Percentiles rank a stretch among this genome's conserved stretches.
Evolutionary conservation across 2,113 vertebrate species (phyloP).

Genomic region (Crocuta crocuta): DNA sequence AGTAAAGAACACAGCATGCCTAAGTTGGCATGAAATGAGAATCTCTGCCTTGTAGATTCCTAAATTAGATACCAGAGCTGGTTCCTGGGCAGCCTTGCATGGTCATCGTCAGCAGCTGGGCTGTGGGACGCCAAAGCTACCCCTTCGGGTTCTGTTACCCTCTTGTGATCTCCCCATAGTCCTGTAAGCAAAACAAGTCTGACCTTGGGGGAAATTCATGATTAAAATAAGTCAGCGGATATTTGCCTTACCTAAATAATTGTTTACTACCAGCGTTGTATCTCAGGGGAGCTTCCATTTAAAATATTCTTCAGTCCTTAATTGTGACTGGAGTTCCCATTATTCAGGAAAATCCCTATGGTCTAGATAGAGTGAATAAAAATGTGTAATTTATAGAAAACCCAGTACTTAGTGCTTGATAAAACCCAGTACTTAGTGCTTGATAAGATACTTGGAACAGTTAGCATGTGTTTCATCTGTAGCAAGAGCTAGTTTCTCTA

Average conservation of each 20-base stretch:
- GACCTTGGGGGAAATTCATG: neutral
- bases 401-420: neutral
- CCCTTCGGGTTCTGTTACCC: neutral
- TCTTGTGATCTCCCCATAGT: neutral
- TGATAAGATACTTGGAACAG: neutral
- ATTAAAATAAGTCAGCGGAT: neutral
- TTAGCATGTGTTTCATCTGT: neutral
- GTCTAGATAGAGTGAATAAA: neutral
- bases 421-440: neutral
- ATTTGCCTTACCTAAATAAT: neutral
- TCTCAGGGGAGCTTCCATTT: neutral
- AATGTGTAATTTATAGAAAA: neutral
- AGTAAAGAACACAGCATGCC: neutral
- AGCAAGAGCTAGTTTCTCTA: neutral
- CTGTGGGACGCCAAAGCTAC: neutral
- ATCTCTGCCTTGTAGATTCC: neutral
- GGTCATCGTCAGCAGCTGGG: neutral
- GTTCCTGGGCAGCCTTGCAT: neutral
- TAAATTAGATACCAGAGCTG: too few species aligned
- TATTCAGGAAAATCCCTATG: neutral
- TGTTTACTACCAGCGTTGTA: neutral
- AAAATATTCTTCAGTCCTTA: neutral
- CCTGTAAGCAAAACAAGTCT: neutral
- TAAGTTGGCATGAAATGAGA: neutral
- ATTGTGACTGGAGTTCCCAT: neutral